A percentile compares a stretch with the other conserved stretches of the same genome.
phyloP scores from a whole-genome alignment of 1,140 invertebrate species.

The Metaphire vulgaris region DNA sequence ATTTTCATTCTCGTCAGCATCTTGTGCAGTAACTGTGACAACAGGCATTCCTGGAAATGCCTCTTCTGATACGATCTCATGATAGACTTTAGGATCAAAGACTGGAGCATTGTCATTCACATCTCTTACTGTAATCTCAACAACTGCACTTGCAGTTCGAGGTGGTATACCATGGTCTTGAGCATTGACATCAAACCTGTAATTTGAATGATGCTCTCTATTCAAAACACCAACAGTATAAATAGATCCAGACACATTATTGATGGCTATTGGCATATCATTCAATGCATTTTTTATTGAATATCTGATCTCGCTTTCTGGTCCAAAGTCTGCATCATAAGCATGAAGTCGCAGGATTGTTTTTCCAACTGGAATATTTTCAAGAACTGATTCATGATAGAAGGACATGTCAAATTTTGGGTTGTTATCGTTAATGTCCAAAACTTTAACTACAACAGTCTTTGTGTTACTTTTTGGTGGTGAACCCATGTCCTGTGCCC shows the following conservation, averaged over 20 bases:
- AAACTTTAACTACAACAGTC: constrained; percentile 77
- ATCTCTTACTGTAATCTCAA: constrained; percentile 81
- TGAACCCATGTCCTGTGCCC: constrained; percentile 85
- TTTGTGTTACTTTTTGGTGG: constrained; percentile 87
- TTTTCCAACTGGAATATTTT: constrained; percentile 79
- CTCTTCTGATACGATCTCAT: constrained; percentile 79
- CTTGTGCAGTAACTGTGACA: constrained; percentile 77
- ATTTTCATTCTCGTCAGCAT: constrained; percentile 82
- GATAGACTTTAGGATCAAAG: constrained; percentile 83
- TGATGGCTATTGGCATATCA: constrained; percentile 42
- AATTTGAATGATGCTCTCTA: constrained; percentile 38
- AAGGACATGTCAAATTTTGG: constrained; percentile 57
- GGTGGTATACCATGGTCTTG: constrained; percentile 75
- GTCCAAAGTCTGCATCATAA: constrained; percentile 43
- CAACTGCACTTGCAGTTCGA: constrained; percentile 74
- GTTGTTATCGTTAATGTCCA: constrained; percentile 86
- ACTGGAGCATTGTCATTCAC: constrained; percentile 90
- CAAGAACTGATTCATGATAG: constrained; percentile 78
- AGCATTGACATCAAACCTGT: constrained; percentile 76
- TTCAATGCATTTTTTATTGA: constrained; percentile 33
- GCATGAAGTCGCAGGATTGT: constrained; percentile 43
- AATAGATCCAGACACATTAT: constrained; percentile 40
- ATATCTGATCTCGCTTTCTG: constrained; percentile 39
- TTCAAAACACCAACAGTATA: constrained; percentile 38
- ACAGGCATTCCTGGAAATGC: constrained; percentile 80